phyloP scores from a whole-genome alignment of 1,140 invertebrate genomes.

The Pachypsylla venusta region DNA sequence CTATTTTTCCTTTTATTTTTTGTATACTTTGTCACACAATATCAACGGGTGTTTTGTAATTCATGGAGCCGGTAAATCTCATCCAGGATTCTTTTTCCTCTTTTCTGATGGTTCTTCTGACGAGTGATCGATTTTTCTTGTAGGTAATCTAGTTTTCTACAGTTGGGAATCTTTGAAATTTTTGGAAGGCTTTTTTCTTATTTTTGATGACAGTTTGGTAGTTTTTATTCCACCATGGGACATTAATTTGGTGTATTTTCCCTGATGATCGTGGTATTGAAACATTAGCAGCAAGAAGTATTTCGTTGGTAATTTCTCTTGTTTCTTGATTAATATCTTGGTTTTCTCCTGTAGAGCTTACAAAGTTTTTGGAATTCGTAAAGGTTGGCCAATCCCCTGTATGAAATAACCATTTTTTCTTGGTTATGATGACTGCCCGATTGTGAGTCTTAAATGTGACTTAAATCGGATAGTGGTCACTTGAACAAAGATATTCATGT shows the following conservation, averaged over 20 bases:
- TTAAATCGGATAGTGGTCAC: neutral
- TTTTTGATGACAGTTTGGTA: neutral
- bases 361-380: neutral
- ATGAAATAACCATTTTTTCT: neutral
- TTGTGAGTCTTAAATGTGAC: neutral
- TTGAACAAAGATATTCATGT: neutral
- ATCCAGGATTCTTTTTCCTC: slow-evolving; percentile 14
- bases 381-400: too few relatives aligned
- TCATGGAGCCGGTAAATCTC: slow-evolving; percentile 16
- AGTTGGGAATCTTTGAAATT: neutral
- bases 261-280: neutral
- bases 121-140: neutral
- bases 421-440: neutral
- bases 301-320: neutral
- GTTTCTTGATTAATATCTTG: neutral
- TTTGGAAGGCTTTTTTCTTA: neutral
- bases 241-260: neutral
- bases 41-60: slow-evolving; percentile 6
- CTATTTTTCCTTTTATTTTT: slow-evolving; percentile 11
- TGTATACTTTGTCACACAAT: neutral
- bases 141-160: neutral
- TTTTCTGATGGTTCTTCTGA: slow-evolving; percentile 10
- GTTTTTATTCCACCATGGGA: neutral
- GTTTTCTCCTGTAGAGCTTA: neutral
- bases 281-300: neutral